Evolutionary conservation across 2,113 vertebrate species (phyloP).

Genomic region (Isichthys henryi): DNA sequence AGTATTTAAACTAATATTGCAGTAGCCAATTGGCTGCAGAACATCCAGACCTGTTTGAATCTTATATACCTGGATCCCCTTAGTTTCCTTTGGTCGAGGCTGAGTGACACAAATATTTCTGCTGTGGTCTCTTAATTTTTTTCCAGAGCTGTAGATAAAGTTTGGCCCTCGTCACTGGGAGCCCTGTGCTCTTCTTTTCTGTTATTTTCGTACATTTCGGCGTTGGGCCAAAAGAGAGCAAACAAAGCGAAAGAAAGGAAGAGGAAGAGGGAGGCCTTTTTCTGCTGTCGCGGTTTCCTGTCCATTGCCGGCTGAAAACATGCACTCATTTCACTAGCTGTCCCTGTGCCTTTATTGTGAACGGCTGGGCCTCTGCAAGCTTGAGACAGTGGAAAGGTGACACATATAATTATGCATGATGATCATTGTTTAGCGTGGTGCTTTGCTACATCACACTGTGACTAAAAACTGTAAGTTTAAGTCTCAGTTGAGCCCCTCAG

Average conservation of each 20-base stretch:
- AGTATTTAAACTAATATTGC: too few species aligned
- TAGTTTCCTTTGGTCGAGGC: too few species aligned
- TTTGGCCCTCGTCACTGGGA: background rate
- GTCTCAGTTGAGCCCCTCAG: background rate
- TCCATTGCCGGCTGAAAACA: background rate
- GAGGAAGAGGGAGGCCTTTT: conserved; percentile 4
- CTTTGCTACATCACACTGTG: background rate
- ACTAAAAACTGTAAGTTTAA: background rate
- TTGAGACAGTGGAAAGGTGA: background rate
- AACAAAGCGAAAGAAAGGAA: background rate
- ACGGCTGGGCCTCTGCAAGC: background rate
- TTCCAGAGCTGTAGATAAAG: background rate
- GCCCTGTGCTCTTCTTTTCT: background rate
- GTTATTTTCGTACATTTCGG: background rate
- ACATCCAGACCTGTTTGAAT: too few species aligned
- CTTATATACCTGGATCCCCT: too few species aligned
- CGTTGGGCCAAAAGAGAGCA: background rate
- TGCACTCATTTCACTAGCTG: background rate
- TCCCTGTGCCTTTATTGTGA: background rate
- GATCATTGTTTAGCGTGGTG: background rate
- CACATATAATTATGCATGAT: background rate
- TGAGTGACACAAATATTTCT: background rate
- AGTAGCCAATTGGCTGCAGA: too few species aligned
- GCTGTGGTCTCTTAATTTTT: background rate
- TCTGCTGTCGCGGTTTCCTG: conserved; percentile 30